phyloP scores from a whole-genome alignment of 1,140 invertebrate species.

The Penaeus chinensis region DNA sequence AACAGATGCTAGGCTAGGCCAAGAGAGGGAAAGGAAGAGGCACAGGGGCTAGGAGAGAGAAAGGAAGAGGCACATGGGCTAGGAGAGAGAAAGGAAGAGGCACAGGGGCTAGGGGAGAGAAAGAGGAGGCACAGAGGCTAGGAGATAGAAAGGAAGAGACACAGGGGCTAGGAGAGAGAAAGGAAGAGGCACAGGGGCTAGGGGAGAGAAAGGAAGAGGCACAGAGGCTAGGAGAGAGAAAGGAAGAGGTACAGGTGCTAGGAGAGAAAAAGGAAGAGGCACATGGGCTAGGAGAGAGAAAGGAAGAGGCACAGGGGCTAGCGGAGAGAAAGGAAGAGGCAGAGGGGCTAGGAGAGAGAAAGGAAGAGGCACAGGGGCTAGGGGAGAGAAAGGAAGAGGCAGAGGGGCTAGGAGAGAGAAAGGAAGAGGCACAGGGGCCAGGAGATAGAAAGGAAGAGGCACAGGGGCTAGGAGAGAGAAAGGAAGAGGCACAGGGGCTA shows the following conservation, averaged over 20 bases:
- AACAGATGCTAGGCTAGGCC: no score
- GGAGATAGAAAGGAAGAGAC: no score
- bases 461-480: neutral
- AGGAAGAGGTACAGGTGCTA: neutral
- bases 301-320: neutral
- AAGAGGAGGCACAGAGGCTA: neutral
- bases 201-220: conserved; percentile 1
- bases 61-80: neutral
- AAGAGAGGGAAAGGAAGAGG: no score
- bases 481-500: neutral
- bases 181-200: neutral
- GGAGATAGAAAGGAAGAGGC: no score
- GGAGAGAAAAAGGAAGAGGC: no score
- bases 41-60: neutral
- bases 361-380: neutral
- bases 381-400: neutral
- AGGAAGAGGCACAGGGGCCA: no score
- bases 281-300: neutral
- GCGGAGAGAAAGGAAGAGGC: neutral
- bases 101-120: neutral
- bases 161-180: neutral
- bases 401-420: neutral
- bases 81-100: neutral
- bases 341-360: neutral
- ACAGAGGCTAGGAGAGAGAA: no score